Conservation (phyloP, 2,888 invertebrate genomes). For the Endomychus coccineus region DNA sequence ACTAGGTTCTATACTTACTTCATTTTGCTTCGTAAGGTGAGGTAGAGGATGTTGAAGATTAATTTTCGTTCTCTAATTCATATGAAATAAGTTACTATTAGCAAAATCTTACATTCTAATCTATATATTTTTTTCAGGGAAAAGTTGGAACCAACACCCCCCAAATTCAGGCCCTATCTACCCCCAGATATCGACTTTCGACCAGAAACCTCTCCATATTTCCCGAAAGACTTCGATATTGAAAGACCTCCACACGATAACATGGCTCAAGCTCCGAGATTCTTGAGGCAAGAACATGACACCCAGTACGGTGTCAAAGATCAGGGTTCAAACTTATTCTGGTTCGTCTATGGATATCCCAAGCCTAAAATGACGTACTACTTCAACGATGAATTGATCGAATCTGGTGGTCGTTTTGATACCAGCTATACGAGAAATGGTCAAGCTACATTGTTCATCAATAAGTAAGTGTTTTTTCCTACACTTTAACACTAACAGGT, state of each 20-base stretch:
- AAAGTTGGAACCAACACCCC: constrained; percentile 70
- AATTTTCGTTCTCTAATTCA: too few relatives aligned
- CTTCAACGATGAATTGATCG: constrained; percentile 75
- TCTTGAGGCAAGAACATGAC: constrained; percentile 80
- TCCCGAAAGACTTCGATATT: constrained; percentile 88
- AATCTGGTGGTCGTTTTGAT: constrained; percentile 77
- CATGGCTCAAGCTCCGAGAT: constrained; percentile 76
- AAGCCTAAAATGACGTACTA: constrained; percentile 88
- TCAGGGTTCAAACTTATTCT: constrained; percentile 81
- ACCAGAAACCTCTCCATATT: constrained; percentile 78
- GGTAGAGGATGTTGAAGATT: too few relatives aligned
- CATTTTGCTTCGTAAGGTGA: too few relatives aligned
- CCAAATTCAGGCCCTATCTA: constrained; percentile 71
- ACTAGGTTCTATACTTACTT: too few relatives aligned
- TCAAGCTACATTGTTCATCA: constrained; percentile 82
- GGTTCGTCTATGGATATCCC: constrained; percentile 95
- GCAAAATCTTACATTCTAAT: neutral
- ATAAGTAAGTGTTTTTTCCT: constrained; percentile 71
- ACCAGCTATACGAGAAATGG: constrained; percentile 85
- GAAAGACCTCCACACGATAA: constrained; percentile 80
- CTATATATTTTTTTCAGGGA: constrained; percentile 44
- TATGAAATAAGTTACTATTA: too few relatives aligned
- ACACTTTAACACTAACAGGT: too few relatives aligned
- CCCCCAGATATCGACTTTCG: constrained; percentile 75
- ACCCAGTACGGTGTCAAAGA: constrained; percentile 88